Evolutionary conservation across 1,140 invertebrate species (phyloP), one percentile per base, ranked within the genome.

Genomic region (Theocolax elegans): DNA sequence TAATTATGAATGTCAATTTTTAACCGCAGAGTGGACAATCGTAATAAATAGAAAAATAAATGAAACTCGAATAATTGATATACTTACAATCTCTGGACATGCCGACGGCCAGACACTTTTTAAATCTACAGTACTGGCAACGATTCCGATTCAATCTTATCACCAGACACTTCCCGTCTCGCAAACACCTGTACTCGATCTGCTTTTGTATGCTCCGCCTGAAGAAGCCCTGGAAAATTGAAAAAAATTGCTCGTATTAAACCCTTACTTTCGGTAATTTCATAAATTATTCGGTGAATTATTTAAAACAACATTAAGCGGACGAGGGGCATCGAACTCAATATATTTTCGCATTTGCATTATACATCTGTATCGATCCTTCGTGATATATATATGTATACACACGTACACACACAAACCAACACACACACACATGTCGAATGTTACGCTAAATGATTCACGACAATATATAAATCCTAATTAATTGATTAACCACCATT

Each of bases 61-160:
- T 35, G 31, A 35, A 35, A n/a, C 42, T 67, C 29, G 31, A 25
- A 46, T 53, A 44, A 51, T 31, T 29, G 73, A 87, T 31, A 44
- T 58, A 94, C 94, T 94, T 87, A 97, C 95, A 98, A 85, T 98
- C 97, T 83, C 96, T 91, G 79, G 95, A 97, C 97, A 99, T 99
- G 80, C 97, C 97, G 77, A 98, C 97, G 42, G 95, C 93, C 42
- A 99, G 88, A 87, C 97, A 99, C 92, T 99, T 99, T 86, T 97
- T 97, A 86, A 99, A 99, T 76, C 97, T 91, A 89, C 97, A 99
- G 85, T 96, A 98, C 86, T 99, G 97, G 88, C 97, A 99, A 73
- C 97, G 90, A 89, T 99, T 99, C 62, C 97, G 88, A 87, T 98
- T 99, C 71, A 99, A 89, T 77, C 97, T 89, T 81, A 98, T 97